Base-by-base conservation (phyloP, 1,140 invertebrate genomes). In the Drosophila serrata region DNA sequence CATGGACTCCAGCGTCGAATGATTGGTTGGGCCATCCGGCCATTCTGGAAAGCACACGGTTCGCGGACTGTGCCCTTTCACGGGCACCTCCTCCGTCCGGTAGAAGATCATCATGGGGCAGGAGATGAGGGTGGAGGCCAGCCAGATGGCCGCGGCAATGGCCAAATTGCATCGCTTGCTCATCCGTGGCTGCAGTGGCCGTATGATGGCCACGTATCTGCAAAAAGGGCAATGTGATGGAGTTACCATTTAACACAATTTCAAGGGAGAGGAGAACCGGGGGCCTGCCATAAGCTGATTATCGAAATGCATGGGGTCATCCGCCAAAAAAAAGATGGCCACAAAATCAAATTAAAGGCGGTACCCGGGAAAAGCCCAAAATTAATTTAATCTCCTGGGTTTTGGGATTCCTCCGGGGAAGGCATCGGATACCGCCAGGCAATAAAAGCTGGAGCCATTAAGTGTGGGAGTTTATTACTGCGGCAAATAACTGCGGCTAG, bases 151-250 rank as follows among this genome's bases (percentile, higher is more conserved):
- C 1, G 95, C 93, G 0, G 97, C 97, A 42, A 98, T 96, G 65
- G 95, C 95, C n/a, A 98, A 93, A 1, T 98, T 98, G 0, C 95
- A 94, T 31, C 95, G 94, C 75, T 95, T 95, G 6, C 97, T 97
- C 94, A 98, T 96, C 48, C 97, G 94, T 6, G 96, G 97, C 73
- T 95, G 94, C 68, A 99, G 93, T 0, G 98, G 98, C 90, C 97
- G 96, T 94, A 99, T 97, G 76, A 99, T 98, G 29, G 98, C 98
- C 93, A 97, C 96, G 91, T 98, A 98, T 82, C 98, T 98, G 94
- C 4, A 77, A 82, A 53, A 64, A 46, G 40, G 55, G 33, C 15
- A 67, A 73, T 35, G 69, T 31, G 53, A 19, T 33, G 55, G 33
- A 63, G 62, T 35, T 37, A 15, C 37, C 57, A 58, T 19, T 49